These are phyloP conservation scores for Heliconius cydno DNA, from an alignment of 2,888 invertebrate species.

Conservation along the genomic window DNA sequence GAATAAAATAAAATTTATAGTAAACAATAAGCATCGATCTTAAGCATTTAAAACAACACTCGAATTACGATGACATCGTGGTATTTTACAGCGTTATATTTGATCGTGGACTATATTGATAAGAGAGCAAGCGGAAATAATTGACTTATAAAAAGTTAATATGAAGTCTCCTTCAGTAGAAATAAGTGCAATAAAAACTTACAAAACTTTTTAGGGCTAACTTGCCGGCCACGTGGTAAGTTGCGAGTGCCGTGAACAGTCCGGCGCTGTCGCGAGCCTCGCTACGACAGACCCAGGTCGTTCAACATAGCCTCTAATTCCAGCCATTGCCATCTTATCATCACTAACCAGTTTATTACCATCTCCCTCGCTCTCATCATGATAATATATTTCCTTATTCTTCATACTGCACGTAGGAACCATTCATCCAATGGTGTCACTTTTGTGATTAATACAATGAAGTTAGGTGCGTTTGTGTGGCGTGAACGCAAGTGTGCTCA, in stretches of 20 bases:
- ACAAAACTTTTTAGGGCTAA: conserved; percentile 64
- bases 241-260: conserved; percentile 54
- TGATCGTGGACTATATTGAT: neutral
- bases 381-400: conserved; percentile 40
- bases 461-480: conserved; percentile 47
- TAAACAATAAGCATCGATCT: neutral
- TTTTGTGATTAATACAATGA: conserved; percentile 44
- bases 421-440: conserved; percentile 44
- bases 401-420: conserved; percentile 34
- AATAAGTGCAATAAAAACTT: conserved; percentile 55
- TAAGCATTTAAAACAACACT: conserved; percentile 15
- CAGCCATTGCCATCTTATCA: conserved; percentile 51
- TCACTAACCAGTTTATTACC: conserved; percentile 46
- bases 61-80: neutral
- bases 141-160: neutral
- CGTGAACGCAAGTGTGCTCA: neutral
- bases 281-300: conserved; percentile 70
- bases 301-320: conserved; percentile 48
- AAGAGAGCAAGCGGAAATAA: neutral
- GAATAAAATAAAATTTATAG: neutral
- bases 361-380: conserved; percentile 36
- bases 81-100: conserved; percentile 5
- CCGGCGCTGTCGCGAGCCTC: conserved; percentile 70
- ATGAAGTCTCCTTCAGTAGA: neutral
- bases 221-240: conserved; percentile 74